A percentile compares a stretch with the other conserved stretches of the same genome.
Evolutionary conservation across 2,113 vertebrate species (phyloP).

Genomic region (Drymodes brunneopygia): DNA sequence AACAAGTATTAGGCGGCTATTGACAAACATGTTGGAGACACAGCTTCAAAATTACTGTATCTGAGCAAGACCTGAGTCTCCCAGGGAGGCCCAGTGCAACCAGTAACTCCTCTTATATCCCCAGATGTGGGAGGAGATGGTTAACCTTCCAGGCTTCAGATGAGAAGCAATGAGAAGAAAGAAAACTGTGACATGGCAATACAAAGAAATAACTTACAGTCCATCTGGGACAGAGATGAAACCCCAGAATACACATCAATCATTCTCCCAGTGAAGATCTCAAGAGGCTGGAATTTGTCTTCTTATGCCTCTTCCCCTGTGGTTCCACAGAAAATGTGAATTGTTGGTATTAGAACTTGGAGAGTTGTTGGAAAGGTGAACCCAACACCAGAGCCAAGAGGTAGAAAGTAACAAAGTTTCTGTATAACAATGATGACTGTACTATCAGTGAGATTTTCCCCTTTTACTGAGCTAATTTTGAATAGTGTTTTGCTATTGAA

Average conservation of each 20-base stretch:
- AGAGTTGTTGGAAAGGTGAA: background rate
- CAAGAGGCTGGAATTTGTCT: background rate
- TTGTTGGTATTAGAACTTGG: background rate
- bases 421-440: background rate
- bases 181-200: background rate
- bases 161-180: background rate
- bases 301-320: fast-evolving
- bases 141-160: background rate
- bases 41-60: background rate
- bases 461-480: background rate
- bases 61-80: background rate
- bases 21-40: background rate
- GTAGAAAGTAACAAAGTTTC: background rate
- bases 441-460: background rate
- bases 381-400: background rate
- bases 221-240: background rate
- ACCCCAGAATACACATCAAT: background rate
- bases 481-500: background rate
- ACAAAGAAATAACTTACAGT: background rate
- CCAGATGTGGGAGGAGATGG: background rate
- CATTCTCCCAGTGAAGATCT: background rate
- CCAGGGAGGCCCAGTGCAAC: background rate
- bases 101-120: background rate
- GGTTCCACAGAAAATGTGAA: background rate
- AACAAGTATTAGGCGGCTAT: background rate